Base-by-base conservation (phyloP, 2,113 vertebrate species). In the Tympanuchus pallidicinctus region DNA sequence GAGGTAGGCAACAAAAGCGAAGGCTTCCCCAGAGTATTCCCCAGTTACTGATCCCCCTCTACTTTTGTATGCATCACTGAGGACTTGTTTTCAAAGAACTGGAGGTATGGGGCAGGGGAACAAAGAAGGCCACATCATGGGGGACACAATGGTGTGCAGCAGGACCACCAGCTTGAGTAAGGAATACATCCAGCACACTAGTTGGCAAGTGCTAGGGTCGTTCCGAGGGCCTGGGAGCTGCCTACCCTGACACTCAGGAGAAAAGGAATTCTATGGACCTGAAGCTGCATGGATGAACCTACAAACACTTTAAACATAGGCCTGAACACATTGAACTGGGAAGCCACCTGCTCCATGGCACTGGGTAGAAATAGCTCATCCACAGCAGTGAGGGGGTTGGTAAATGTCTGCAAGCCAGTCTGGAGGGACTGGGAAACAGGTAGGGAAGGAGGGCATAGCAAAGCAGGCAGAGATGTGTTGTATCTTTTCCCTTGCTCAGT, bases 151-250 rank as follows among this genome's bases (percentile, higher is more conserved):
- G 3, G 1, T n/a, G 38, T 40, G 7, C 57, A 57, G 59, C 43
- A 63, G 69, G 36, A 72, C 42, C n/a, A 25, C 14, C 56, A 85
- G 61, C 9, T 16, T 60, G 52, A 48, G 74, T 30, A 19, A 57
- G 71, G 30, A 48, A 72, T 75, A 64, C n/a, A 74, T 28, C 40
- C 27, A 61, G 48, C 40, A 82, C 8, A 45, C 0, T 3, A 52
- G 30, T 0, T 72, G 30, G 22, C 6, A 6, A 6, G 19, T 0
- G 0, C 64, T 7, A 1, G 69, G 12, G 24, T n/a, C 42, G 16
- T 60, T 75, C 59, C 9, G 25, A n/a, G 25, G 25, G 42, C 63
- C 57, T 34, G 25, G 47, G 32, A 71, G 36, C 13, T 86, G 47
- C 28, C 60, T 32, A 56, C 1, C 17, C 47, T 0, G 2, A 47